Conservation (phyloP, 2,113 vertebrate species). For the Anthoscopus minutus region DNA sequence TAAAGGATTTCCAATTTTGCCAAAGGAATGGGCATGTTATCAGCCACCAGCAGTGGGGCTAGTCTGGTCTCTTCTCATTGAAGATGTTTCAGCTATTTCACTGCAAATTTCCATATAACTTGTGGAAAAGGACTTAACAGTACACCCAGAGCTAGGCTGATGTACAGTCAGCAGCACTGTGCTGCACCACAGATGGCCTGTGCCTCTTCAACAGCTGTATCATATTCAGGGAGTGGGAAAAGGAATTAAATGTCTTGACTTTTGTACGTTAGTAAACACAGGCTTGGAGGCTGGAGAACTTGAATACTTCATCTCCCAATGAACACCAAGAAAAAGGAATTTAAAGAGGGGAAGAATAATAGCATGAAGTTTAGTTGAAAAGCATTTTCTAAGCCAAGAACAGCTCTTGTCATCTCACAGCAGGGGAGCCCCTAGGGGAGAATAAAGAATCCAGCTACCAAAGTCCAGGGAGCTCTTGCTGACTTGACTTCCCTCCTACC, state of each 20-base stretch:
- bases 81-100: neutral
- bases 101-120: neutral
- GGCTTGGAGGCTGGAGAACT: neutral
- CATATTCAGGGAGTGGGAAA: neutral
- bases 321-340: neutral
- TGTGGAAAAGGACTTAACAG: neutral
- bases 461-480: neutral
- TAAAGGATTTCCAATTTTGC: neutral
- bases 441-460: neutral
- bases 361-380: neutral
- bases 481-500: neutral
- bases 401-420: neutral
- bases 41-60: neutral
- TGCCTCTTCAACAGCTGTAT: neutral
- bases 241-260: neutral
- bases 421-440: no score
- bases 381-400: neutral
- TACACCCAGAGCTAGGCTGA: neutral
- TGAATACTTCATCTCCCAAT: fast-evolving
- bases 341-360: no score
- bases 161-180: neutral
- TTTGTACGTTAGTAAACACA: neutral
- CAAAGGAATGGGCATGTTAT: neutral
- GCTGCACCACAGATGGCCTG: fast-evolving
- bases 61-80: neutral